Base-by-base conservation (phyloP, 2,888 invertebrate species). In the Uloborus plumipes region DNA sequence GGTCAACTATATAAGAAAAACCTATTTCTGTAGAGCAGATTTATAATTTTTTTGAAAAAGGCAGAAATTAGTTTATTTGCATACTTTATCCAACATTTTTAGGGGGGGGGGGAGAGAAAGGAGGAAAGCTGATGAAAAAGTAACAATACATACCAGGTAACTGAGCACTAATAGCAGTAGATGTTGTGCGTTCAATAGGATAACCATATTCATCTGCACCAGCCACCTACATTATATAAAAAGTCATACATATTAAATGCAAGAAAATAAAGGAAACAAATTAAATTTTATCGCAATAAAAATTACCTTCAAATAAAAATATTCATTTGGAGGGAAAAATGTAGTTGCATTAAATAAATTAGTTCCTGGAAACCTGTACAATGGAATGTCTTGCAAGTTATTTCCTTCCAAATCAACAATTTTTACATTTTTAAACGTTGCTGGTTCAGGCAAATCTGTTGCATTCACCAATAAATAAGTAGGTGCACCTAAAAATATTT, bases 121-220 rank as follows among this genome's bases (percentile, higher is more conserved):
- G n/a, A n/a, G n/a, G n/a, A n/a, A n/a, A n/a, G n/a, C 11, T 39
- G 9, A 39, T 7, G 9, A 39, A 39, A 39, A 39, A 11, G 9
- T 11, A 39, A 39, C 9, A 62, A 66, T 64, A 70, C 79, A 86
- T 86, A 91, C 92, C 91, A 85, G 93, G 92, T 15, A 89, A 85
- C 79, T 92, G 91, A 0, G 92, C 90, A 85, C 92, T 92, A 49
- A 94, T 91, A 16, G 93, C 93, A 0, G 93, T 93, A 0, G 92
- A 90, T 0, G 93, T 92, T 0, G 92, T 91, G 86, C 94, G 89
- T 84, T 91, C 91, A 58, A 93, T 89, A 18, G 91, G 91, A 87
- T 91, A 92, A n/a, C 92, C 91, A 83, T 90, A 87, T 79, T 91
- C 90, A 87, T 93, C 93, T 59, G 89, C 89, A 2, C 94, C 94